Percentiles rank a stretch among this genome's conserved stretches.
phyloP scores from a whole-genome alignment of 2,113 vertebrate species.

The Gasterosteus aculeatus region DNA sequence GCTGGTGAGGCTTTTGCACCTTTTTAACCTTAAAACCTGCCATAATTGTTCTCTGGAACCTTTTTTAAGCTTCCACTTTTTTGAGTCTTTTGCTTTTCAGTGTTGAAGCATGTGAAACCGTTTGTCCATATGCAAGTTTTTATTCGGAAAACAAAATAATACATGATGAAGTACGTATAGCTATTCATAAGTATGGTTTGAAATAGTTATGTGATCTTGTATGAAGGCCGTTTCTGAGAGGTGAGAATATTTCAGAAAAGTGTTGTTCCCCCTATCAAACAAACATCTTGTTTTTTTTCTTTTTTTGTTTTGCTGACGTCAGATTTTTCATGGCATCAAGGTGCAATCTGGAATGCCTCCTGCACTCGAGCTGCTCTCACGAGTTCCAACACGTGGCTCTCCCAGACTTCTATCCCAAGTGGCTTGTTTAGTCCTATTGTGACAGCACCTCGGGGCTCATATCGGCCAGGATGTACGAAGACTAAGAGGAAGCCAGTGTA shows the following conservation, averaged over 20 bases:
- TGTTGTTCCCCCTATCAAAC: slow-evolving; percentile 37
- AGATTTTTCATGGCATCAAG: slow-evolving; percentile 44
- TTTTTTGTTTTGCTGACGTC: slow-evolving; percentile 4
- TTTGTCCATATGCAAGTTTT: neutral
- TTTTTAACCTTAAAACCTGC: too few species aligned
- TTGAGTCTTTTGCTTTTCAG: neutral
- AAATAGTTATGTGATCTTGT: neutral
- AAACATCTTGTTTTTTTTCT: slow-evolving; percentile 28
- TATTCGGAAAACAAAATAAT: neutral
- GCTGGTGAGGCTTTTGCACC: neutral
- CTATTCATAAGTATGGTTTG: too few species aligned
- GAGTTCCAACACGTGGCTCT: slow-evolving; percentile 61
- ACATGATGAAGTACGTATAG: neutral
- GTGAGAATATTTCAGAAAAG: slow-evolving; percentile 25
- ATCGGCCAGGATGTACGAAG: slow-evolving; percentile 50
- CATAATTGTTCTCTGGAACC: neutral
- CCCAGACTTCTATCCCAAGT: slow-evolving; percentile 45
- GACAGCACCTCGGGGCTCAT: slow-evolving; percentile 59
- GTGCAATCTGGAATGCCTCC: slow-evolving; percentile 55
- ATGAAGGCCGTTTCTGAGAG: neutral
- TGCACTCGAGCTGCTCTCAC: slow-evolving; percentile 40
- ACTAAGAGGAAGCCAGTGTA: slow-evolving; percentile 52
- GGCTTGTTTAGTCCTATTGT: slow-evolving; percentile 66
- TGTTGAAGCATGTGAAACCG: neutral
- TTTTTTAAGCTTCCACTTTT: neutral